Percentiles rank a stretch among this genome's conserved stretches.
Evolutionary conservation across 2,113 vertebrate species (phyloP).

Genomic region (Tringa solitaria): DNA sequence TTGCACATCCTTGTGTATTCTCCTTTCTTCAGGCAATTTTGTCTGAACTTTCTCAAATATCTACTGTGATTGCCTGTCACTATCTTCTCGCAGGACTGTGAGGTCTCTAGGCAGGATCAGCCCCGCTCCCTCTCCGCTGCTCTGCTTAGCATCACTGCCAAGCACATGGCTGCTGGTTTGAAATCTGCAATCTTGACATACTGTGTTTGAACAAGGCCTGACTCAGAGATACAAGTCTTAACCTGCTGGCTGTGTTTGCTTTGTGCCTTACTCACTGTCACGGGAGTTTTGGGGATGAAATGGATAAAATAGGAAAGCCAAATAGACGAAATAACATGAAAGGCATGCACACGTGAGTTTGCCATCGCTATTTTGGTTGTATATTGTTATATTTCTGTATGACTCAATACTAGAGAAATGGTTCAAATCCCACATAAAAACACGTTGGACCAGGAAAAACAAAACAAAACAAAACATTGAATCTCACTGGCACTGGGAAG

Average conservation of each 20-base stretch:
- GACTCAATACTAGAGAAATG: not conserved
- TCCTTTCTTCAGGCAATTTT: not conserved
- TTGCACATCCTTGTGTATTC: not conserved
- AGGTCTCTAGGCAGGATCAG: not conserved
- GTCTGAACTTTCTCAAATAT: not conserved
- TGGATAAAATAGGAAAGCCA: not conserved
- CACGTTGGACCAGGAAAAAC: no score
- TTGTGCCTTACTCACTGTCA: not conserved
- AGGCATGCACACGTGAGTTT: not conserved
- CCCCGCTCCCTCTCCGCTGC: not conserved
- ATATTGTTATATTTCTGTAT: not conserved
- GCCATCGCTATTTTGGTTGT: not conserved
- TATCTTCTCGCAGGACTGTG: not conserved
- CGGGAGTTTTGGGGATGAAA: not conserved
- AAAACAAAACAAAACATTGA: not conserved
- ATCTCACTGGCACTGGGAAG: not conserved
- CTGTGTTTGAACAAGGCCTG: not conserved
- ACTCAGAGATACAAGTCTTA: not conserved
- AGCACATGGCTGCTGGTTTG: not conserved
- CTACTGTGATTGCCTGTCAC: not conserved
- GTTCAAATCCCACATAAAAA: not conserved
- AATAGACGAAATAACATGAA: not conserved
- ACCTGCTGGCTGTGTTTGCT: not conserved
- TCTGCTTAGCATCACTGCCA: slow-evolving; percentile 34
- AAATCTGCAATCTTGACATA: not conserved